Percentiles rank a stretch among this genome's conserved stretches.
Evolutionary conservation across 2,888 invertebrate species (phyloP).

Genomic region (Cremastobaeus sp.): DNA sequence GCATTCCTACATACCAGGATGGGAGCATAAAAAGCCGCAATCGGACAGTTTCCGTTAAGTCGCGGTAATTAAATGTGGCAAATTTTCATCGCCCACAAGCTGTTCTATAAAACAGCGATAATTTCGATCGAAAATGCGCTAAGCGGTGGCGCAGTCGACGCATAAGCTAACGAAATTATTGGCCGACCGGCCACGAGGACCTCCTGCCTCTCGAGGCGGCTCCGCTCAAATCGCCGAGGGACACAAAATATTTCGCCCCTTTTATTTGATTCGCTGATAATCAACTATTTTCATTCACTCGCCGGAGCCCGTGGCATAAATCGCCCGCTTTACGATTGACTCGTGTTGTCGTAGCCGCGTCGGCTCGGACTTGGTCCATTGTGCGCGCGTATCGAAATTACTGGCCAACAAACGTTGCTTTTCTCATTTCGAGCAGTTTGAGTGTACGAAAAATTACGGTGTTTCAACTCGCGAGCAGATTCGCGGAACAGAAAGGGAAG

Average conservation of each 20-base stretch:
- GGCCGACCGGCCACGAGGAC: constrained; percentile 71
- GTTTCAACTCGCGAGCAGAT: constrained; percentile 49
- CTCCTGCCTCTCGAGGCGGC: constrained; percentile 70
- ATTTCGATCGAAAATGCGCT: constrained; percentile 41
- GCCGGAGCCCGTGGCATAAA: constrained; percentile 9
- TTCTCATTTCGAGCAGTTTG: constrained; percentile 41
- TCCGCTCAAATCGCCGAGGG: constrained; percentile 69
- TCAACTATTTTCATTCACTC: constrained; percentile 41
- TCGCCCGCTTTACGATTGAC: constrained; percentile 19
- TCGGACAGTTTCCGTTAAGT: constrained; percentile 24
- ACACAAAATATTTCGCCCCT: constrained; percentile 65
- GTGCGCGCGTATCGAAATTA: constrained; percentile 30
- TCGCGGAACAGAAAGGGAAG: constrained; percentile 51
- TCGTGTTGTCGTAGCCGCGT: constrained; percentile 17
- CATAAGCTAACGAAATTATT: constrained; percentile 74
- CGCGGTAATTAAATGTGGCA: constrained; percentile 41
- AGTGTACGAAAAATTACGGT: constrained; percentile 54
- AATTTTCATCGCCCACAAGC: constrained; percentile 34
- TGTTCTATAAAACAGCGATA: constrained; percentile 39
- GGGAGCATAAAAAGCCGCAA: constrained; percentile 32
- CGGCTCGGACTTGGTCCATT: constrained; percentile 5
- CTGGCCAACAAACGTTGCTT: constrained; percentile 43
- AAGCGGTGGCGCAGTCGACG: constrained; percentile 57
- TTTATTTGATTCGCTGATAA: constrained; percentile 30
- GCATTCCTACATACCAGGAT: constrained; percentile 1